Evolutionary conservation across 2,888 invertebrate genomes (phyloP).

Genomic region (Drosophila ustulata): DNA sequence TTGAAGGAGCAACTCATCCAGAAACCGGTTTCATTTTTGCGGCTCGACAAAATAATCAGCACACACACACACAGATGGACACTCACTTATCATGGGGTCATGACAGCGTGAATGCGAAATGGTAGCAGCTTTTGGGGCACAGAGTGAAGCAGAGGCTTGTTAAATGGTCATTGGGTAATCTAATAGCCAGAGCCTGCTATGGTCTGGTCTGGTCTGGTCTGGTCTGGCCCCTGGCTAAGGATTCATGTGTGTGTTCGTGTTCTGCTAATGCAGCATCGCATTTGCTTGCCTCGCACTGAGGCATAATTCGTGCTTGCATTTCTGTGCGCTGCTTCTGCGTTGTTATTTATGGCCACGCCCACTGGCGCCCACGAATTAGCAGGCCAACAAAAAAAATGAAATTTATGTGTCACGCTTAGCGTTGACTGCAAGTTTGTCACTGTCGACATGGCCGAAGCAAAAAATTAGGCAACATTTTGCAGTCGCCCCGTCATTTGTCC

Average conservation of each 20-base stretch:
- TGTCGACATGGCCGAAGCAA: constrained; percentile 40
- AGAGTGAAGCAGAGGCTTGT: constrained; percentile 44
- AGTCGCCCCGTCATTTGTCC: constrained; percentile 62
- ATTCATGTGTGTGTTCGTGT: constrained; percentile 11
- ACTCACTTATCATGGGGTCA: constrained; percentile 43
- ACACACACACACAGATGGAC: constrained; percentile 13
- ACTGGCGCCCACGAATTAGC: constrained; percentile 40
- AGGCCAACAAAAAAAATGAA: constrained; percentile 11
- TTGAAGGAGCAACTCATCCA: constrained; percentile 42
- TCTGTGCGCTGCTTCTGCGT: constrained; percentile 1
- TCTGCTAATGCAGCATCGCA: constrained; percentile 60
- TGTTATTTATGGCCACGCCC: constrained; percentile 58
- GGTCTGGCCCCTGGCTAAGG: constrained; percentile 24
- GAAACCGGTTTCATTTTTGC: constrained; percentile 63
- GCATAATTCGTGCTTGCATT: constrained; percentile 59
- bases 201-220: no score
- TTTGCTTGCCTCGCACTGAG: constrained; percentile 34
- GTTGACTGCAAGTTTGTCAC: constrained; percentile 67
- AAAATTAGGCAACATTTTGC: constrained; percentile 73
- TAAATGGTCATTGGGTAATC: constrained; percentile 71
- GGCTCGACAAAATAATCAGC: constrained; percentile 63
- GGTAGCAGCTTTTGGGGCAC: constrained; percentile 30
- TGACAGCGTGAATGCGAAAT: constrained; percentile 54
- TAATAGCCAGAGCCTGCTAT: constrained; percentile 53
- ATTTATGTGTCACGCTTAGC: constrained; percentile 51